Percentiles rank a stretch among this genome's conserved stretches.
phyloP scores from a whole-genome alignment of 2,797 vertebrate species.

The Nyctalus aviator region DNA sequence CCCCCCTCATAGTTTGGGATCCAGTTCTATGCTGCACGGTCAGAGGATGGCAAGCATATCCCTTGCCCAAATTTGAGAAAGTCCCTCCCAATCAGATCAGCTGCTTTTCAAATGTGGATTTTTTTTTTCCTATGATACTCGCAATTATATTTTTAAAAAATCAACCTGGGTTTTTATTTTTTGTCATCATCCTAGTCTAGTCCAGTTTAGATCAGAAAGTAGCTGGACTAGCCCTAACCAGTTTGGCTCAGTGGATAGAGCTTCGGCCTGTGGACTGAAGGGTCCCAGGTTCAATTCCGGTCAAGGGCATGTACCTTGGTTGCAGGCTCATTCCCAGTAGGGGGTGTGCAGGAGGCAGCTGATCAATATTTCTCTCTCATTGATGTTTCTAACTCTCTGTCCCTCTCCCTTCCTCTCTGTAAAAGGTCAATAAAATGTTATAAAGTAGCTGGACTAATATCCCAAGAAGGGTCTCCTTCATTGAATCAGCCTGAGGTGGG shows the following conservation, averaged over 20 bases:
- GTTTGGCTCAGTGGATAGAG: too few relatives aligned
- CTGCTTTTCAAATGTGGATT: conserved; percentile 48
- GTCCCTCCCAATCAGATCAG: conserved; percentile 31
- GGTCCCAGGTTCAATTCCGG: too few relatives aligned
- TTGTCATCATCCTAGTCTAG: background rate
- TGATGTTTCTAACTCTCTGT: too few relatives aligned
- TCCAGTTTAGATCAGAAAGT: conserved; percentile 60
- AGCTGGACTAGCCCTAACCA: background rate
- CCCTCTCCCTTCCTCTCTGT: too few relatives aligned
- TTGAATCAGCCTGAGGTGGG: background rate
- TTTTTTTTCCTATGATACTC: background rate
- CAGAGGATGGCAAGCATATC: background rate
- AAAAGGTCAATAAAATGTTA: too few relatives aligned
- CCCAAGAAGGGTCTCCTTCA: background rate
- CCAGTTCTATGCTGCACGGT: background rate
- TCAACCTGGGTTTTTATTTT: conserved; percentile 35
- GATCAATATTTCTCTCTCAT: too few relatives aligned
- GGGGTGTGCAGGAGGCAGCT: too few relatives aligned
- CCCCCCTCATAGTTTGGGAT: background rate
- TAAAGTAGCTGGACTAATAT: background rate
- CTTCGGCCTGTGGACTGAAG: too few relatives aligned
- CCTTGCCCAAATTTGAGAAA: conserved; percentile 24
- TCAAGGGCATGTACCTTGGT: too few relatives aligned
- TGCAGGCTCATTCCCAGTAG: too few relatives aligned
- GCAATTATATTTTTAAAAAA: background rate